Evolutionary conservation across 1,140 invertebrate species (phyloP).

Genomic region (Drosophila navojoa): DNA sequence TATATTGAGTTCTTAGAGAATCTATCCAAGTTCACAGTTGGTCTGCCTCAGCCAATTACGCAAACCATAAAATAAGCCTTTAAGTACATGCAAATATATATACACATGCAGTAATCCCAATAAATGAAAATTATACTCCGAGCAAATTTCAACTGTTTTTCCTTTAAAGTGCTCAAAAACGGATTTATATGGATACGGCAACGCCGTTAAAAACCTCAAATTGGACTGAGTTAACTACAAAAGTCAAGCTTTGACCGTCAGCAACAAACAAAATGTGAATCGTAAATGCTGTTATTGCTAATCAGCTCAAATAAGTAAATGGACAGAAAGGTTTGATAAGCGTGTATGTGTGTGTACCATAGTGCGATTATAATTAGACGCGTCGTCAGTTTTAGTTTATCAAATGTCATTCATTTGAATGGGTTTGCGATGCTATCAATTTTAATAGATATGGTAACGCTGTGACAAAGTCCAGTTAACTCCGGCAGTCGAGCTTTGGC

Average conservation of each 20-base stretch:
- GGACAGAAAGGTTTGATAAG: no score
- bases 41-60: constrained; percentile 14
- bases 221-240: no score
- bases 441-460: constrained; percentile 23
- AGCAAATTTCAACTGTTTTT: neutral
- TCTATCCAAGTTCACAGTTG: constrained; percentile 33
- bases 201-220: no score
- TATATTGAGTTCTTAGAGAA: constrained; percentile 43
- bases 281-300: no score
- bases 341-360: no score
- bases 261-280: no score
- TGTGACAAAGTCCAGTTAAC: constrained; percentile 23
- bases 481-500: constrained; percentile 24
- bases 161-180: neutral
- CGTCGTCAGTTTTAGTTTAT: no score
- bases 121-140: neutral
- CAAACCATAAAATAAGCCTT: constrained; percentile 1
- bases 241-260: no score
- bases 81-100: neutral
- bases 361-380: no score
- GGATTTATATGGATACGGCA: neutral
- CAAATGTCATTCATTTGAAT: no score
- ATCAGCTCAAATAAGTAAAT: no score
- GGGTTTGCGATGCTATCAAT: no score
- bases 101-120: neutral